phyloP scores from a whole-genome alignment of 2,113 vertebrate species.

The Gasterosteus nipponicus region DNA sequence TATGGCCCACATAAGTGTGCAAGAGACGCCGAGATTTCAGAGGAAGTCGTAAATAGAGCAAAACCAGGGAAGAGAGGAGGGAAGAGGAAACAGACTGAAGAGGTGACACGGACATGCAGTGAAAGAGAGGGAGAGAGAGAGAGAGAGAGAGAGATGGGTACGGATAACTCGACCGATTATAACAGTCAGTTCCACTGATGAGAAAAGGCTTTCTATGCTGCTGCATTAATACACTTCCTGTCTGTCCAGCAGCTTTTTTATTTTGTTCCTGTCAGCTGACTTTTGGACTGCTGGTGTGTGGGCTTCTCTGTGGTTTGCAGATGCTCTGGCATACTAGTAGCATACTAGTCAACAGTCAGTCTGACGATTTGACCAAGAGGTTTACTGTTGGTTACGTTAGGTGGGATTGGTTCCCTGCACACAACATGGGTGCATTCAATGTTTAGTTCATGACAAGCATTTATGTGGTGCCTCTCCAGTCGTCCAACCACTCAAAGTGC shows the following conservation, averaged over 20 bases:
- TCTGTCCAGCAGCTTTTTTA: slow-evolving; percentile 55
- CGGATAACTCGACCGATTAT: slow-evolving; percentile 52
- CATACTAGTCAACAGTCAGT: slow-evolving; percentile 28
- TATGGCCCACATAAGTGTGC: slow-evolving; percentile 84
- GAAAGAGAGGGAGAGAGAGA: slow-evolving; percentile 57
- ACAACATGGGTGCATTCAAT: not conserved
- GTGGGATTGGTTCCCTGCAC: slow-evolving; percentile 17
- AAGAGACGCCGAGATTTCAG: slow-evolving; percentile 78
- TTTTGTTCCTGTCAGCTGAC: slow-evolving; percentile 73
- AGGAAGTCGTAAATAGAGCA: slow-evolving; percentile 84
- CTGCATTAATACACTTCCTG: slow-evolving; percentile 51
- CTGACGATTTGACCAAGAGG: slow-evolving; percentile 27
- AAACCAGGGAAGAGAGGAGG: slow-evolving; percentile 68
- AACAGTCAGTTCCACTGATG: slow-evolving; percentile 50
- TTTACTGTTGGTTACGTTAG: slow-evolving; percentile 30
- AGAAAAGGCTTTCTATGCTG: slow-evolving; percentile 43
- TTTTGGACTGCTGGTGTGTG: slow-evolving; percentile 72
- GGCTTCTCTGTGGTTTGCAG: slow-evolving; percentile 74
- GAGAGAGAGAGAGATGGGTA: slow-evolving; percentile 17
- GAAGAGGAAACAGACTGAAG: slow-evolving; percentile 72
- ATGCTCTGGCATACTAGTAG: slow-evolving; percentile 62
- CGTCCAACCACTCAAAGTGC: not conserved
- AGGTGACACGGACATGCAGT: slow-evolving; percentile 66
- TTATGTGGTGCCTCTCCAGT: not conserved
- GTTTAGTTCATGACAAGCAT: not conserved